Conservation (phyloP, 2,797 vertebrate species). For the Siniperca scherzeri region DNA sequence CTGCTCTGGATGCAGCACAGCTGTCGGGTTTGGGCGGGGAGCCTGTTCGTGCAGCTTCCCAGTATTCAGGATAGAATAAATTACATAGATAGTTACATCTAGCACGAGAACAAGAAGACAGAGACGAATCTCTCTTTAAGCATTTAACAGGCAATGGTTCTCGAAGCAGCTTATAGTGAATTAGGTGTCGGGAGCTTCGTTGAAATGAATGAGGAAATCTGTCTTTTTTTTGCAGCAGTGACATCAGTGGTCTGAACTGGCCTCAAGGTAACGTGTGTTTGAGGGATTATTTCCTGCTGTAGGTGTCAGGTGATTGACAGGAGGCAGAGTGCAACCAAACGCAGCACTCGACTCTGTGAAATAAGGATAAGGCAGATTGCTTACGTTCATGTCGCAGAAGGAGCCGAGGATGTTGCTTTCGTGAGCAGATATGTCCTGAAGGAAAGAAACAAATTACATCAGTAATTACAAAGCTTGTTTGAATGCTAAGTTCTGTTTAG, state of each 20-base stretch:
- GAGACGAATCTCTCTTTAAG: neutral
- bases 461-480: neutral
- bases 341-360: neutral
- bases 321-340: neutral
- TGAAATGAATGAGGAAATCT: neutral
- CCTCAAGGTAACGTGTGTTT: neutral
- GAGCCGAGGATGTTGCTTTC: conserved; percentile 99
- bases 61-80: conserved; percentile 30
- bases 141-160: neutral
- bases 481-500: neutral
- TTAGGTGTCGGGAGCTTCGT: neutral
- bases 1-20: conserved; percentile 23
- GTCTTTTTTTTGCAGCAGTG: neutral
- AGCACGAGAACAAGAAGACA: neutral
- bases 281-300: conserved; percentile 2
- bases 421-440: conserved; percentile 97
- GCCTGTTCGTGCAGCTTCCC: conserved; percentile 3
- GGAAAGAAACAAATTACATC: neutral
- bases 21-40: conserved; percentile 11
- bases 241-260: neutral
- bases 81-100: neutral
- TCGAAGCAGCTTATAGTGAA: no score
- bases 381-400: conserved; percentile 99
- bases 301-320: neutral
- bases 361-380: conserved; percentile 54